phyloP scores from a whole-genome alignment of 1,140 invertebrate species.

The Lamellibrachia luymesi region DNA sequence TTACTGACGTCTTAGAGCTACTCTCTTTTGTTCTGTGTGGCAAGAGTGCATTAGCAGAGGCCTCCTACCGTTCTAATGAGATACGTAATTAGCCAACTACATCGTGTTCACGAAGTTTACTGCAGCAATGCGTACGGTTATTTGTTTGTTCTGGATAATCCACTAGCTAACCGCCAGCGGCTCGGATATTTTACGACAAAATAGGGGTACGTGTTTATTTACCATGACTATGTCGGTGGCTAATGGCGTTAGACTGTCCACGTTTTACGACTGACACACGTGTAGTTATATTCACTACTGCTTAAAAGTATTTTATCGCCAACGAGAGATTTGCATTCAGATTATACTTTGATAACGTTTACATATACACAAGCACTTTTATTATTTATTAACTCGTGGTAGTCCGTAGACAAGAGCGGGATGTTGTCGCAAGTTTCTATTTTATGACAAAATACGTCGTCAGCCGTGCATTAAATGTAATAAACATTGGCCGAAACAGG shows the following conservation, averaged over 20 bases:
- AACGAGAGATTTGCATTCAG: background rate
- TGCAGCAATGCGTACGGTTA: background rate
- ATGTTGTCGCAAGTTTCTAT: background rate
- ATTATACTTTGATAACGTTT: background rate
- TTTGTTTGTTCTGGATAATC: too few species aligned
- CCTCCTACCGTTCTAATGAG: background rate
- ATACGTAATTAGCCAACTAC: background rate
- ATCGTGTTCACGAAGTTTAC: background rate
- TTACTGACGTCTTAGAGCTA: background rate
- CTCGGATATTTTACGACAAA: background rate
- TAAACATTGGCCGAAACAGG: too few species aligned
- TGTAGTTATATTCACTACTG: background rate
- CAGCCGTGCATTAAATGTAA: background rate
- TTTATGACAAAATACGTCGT: background rate
- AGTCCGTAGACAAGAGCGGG: background rate
- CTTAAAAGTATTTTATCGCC: too few species aligned
- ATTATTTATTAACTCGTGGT: background rate
- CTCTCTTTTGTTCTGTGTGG: background rate
- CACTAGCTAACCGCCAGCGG: too few species aligned
- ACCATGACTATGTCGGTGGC: background rate
- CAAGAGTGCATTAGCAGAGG: background rate
- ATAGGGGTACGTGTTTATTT: background rate
- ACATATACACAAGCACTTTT: background rate
- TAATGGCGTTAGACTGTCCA: background rate
- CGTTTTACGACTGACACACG: background rate